These are phyloP conservation scores for Stegodyphus dumicola DNA, from an alignment of 1,140 invertebrate species.

Conservation along the genomic window DNA sequence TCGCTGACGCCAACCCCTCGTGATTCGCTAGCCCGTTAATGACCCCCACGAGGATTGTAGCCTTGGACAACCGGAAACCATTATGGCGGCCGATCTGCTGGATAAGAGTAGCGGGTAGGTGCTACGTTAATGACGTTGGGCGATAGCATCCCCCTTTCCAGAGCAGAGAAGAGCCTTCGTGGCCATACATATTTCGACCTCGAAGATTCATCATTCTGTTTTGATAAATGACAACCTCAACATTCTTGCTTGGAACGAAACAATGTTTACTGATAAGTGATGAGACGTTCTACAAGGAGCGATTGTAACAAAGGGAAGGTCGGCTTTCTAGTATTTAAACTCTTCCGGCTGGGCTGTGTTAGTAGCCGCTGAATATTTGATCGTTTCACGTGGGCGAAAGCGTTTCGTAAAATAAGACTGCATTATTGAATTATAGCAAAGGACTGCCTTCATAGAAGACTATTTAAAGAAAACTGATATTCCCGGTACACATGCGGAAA, in stretches of 20 bases:
- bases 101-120: not conserved
- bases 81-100: constrained; percentile 26
- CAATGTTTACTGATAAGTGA: constrained; percentile 5
- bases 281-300: not conserved
- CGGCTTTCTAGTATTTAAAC: no score
- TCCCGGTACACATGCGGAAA: no score
- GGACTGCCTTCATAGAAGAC: no score
- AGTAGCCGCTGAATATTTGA: no score
- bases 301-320: not conserved
- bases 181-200: constrained; percentile 47
- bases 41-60: constrained; percentile 41
- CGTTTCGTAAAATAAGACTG: no score
- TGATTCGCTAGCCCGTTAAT: constrained; percentile 40
- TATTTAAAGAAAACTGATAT: no score
- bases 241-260: constrained; percentile 52
- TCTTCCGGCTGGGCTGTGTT: no score
- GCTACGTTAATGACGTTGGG: constrained; percentile 40
- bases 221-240: constrained; percentile 58
- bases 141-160: constrained; percentile 8
- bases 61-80: constrained; percentile 53
- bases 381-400: no score
- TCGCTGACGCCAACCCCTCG: constrained; percentile 10
- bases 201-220: constrained; percentile 54
- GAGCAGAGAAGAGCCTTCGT: not conserved
- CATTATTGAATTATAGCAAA: no score